Evolutionary conservation across 1,140 invertebrate species (phyloP).

Genomic region (Rhopalosiphum padi): DNA sequence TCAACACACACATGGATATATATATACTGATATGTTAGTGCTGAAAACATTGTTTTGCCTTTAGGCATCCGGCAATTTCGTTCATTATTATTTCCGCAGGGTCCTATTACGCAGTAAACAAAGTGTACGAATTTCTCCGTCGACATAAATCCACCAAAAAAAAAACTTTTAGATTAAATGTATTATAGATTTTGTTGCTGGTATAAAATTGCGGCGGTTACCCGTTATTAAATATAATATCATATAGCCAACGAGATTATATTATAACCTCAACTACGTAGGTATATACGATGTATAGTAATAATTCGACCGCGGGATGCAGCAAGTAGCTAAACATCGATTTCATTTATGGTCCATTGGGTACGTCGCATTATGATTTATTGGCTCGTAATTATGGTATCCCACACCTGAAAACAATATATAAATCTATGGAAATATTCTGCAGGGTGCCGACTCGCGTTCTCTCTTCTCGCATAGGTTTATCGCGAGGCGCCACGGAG

Average conservation of each 20-base stretch:
- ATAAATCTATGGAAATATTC: slow-evolving; percentile 18
- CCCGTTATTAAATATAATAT: slow-evolving; percentile 34
- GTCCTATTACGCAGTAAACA: slow-evolving; percentile 35
- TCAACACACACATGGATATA: neutral
- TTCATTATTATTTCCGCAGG: slow-evolving; percentile 41
- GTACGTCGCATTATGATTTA: neutral
- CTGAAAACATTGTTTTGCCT: slow-evolving; percentile 35
- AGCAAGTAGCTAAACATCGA: slow-evolving; percentile 45
- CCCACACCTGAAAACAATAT: slow-evolving; percentile 28
- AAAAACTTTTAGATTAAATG: slow-evolving; percentile 22
- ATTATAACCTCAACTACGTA: neutral
- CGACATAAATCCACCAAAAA: slow-evolving; percentile 27
- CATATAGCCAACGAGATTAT: neutral
- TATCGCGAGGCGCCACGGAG: slow-evolving; percentile 39
- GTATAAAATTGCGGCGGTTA: neutral
- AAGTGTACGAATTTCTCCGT: slow-evolving; percentile 7
- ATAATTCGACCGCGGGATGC: neutral
- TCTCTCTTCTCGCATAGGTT: neutral
- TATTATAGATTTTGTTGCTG: neutral
- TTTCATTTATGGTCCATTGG: slow-evolving; percentile 46
- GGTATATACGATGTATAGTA: neutral
- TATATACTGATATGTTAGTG: neutral
- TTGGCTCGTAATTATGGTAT: slow-evolving; percentile 45
- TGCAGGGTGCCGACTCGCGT: neutral
- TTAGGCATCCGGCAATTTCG: slow-evolving; percentile 4